phyloP scores from a whole-genome alignment of 2,113 vertebrate genomes.

The Bambusicola thoracicus region DNA sequence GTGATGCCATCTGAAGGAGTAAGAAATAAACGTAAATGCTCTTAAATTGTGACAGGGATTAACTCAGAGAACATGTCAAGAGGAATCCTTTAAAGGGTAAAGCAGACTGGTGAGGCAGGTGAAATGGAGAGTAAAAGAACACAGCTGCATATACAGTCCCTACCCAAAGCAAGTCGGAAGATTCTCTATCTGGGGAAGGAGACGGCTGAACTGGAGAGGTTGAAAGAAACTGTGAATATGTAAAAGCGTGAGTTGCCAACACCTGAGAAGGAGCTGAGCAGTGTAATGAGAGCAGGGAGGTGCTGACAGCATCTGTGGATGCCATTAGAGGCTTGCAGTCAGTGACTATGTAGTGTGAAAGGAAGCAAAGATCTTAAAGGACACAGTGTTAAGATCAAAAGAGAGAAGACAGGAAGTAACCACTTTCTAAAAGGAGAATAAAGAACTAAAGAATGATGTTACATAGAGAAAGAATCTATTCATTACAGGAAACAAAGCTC shows the following conservation, averaged over 20 bases:
- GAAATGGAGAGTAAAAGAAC: not conserved
- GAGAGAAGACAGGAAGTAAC: conserved; percentile 1
- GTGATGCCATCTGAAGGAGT: not conserved
- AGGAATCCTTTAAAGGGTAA: not conserved
- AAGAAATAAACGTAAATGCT: not conserved
- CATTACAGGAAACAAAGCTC: conserved; percentile 55
- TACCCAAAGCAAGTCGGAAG: not conserved
- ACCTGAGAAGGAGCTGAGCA: not conserved
- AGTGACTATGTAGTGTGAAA: not conserved
- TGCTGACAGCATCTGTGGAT: not conserved
- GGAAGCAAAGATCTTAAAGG: conserved; percentile 28
- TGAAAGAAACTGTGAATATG: not conserved
- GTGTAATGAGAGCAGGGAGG: not conserved
- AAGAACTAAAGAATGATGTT: conserved; percentile 4
- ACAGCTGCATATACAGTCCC: not conserved
- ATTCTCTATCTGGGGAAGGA: not conserved
- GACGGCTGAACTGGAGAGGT: not conserved
- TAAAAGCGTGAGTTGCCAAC: not conserved
- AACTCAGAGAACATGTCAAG: not conserved
- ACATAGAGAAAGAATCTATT: not conserved
- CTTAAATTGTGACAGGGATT: not conserved
- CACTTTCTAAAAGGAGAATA: conserved; percentile 1
- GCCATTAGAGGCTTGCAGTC: not conserved
- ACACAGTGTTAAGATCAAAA: not conserved
- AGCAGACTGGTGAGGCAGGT: not conserved